Percentiles rank a stretch among this genome's conserved stretches.
phyloP scores from a whole-genome alignment of 1,140 invertebrate species.

The Formica selysi region DNA sequence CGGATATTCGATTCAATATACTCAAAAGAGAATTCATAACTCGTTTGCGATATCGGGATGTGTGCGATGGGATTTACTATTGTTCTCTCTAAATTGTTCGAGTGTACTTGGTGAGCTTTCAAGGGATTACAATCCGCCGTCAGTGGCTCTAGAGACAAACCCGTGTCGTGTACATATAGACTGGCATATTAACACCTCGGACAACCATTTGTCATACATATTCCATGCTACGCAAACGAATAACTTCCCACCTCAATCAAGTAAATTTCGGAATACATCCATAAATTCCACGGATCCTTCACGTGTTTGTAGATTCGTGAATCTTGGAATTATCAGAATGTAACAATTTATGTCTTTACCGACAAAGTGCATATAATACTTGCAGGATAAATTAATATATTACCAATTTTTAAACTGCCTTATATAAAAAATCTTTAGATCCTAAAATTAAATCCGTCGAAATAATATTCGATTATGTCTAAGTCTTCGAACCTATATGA shows the following conservation, averaged over 20 bases:
- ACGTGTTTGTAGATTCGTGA: too few species aligned
- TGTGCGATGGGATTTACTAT: constrained; percentile 14
- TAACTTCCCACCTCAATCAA: constrained; percentile 3
- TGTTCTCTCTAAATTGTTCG: constrained; percentile 44
- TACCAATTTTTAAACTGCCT: neutral
- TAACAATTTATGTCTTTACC: neutral
- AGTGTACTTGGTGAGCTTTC: constrained; percentile 25
- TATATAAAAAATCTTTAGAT: neutral
- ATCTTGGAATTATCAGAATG: neutral
- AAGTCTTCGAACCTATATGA: neutral
- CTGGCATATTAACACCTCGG: constrained; percentile 41
- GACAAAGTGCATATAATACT: neutral
- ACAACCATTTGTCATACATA: constrained; percentile 34
- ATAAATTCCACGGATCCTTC: neutral
- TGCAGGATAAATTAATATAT: neutral
- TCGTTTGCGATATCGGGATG: neutral
- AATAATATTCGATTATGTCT: neutral
- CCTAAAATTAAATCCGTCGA: neutral
- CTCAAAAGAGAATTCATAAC: neutral
- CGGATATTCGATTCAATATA: constrained; percentile 10
- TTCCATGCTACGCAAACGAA: constrained; percentile 23
- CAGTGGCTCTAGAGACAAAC: constrained; percentile 14
- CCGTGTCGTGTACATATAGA: neutral
- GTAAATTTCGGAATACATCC: neutral
- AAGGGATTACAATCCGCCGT: constrained; percentile 32